Percentiles rank a stretch among this genome's conserved stretches.
Evolutionary conservation across 2,888 invertebrate species (phyloP).

Genomic region (Drosophila bunnanda): DNA sequence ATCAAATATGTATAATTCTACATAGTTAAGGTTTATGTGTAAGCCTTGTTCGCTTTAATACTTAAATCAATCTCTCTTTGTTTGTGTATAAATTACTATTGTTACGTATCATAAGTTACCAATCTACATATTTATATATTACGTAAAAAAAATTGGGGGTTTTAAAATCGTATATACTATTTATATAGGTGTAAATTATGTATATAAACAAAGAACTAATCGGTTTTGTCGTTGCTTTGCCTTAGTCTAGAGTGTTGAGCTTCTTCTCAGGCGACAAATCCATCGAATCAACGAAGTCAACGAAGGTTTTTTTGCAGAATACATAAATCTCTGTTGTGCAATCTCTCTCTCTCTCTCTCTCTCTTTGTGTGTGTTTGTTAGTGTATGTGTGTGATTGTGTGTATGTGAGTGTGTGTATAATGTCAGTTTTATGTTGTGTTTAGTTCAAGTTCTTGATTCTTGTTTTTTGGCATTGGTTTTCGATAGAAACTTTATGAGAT

Average conservation of each 20-base stretch:
- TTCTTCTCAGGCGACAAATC: conserved; percentile 19
- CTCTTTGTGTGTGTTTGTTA: neutral
- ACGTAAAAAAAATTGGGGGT: conserved; percentile 20
- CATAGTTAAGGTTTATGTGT: conserved; percentile 7
- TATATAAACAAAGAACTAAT: conserved; percentile 52
- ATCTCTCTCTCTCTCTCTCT: conserved; percentile 6
- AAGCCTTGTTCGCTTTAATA: conserved; percentile 21
- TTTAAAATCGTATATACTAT: conserved; percentile 28
- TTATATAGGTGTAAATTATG: conserved; percentile 29
- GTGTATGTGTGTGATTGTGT: conserved; percentile 10
- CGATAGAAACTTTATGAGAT: conserved; percentile 62
- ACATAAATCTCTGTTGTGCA: conserved; percentile 32
- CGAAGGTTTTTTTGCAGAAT: conserved; percentile 19
- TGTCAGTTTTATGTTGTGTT: conserved; percentile 33
- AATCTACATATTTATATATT: conserved; percentile 29
- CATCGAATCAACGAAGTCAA: conserved; percentile 13
- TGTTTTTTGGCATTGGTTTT: conserved; percentile 62
- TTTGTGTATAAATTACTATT: conserved; percentile 32
- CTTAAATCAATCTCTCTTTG: conserved; percentile 24
- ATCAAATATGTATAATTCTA: conserved; percentile 21
- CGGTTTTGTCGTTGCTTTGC: conserved; percentile 40
- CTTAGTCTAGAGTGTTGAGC: conserved; percentile 57
- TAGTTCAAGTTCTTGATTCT: conserved; percentile 59
- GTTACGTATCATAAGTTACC: conserved; percentile 34
- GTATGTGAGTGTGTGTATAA: neutral